Conservation (phyloP, 2,888 invertebrate genomes). For the Conops quadrifasciatus region DNA sequence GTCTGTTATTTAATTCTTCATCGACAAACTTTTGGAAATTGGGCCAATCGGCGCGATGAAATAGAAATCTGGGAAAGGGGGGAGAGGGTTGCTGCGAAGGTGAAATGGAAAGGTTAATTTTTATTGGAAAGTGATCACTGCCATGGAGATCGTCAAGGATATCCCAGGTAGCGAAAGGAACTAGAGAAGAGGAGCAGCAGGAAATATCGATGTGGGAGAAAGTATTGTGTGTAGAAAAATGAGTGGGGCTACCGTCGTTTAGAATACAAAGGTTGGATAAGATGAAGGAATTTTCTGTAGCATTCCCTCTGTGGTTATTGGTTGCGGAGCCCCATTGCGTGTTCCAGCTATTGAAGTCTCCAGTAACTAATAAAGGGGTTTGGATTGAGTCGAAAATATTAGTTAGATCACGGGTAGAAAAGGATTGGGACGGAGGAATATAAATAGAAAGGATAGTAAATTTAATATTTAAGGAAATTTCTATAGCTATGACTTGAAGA, state of each 20-base stretch:
- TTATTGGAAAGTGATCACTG: slow-evolving; percentile 38
- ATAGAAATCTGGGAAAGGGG: not conserved
- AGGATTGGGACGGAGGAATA: slow-evolving; percentile 25
- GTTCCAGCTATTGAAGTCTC: slow-evolving; percentile 32
- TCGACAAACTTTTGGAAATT: not conserved
- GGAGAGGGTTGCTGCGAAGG: too few species aligned
- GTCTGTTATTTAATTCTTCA: not conserved
- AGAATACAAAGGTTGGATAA: slow-evolving; percentile 29
- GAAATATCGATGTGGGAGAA: slow-evolving; percentile 38
- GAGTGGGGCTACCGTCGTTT: slow-evolving; percentile 37
- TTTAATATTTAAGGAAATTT: slow-evolving; percentile 26
- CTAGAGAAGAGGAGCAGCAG: slow-evolving; percentile 29
- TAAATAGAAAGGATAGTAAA: slow-evolving; percentile 14
- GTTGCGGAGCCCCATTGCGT: slow-evolving; percentile 16
- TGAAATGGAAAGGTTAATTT: not conserved
- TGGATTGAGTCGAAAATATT: not conserved
- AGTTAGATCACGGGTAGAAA: slow-evolving; percentile 16
- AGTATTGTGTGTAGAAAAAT: slow-evolving; percentile 36
- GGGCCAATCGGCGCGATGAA: not conserved
- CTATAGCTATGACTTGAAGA: slow-evolving; percentile 23
- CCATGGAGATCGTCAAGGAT: slow-evolving; percentile 31
- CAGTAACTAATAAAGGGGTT: slow-evolving; percentile 8
- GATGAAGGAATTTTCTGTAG: slow-evolving; percentile 25
- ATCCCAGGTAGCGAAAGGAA: slow-evolving; percentile 26
- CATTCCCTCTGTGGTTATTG: slow-evolving; percentile 25